Evolutionary conservation across 92 coral and sea anemone genomes (phyloP).

Genomic region (Zoanthus sansibaricus): DNA sequence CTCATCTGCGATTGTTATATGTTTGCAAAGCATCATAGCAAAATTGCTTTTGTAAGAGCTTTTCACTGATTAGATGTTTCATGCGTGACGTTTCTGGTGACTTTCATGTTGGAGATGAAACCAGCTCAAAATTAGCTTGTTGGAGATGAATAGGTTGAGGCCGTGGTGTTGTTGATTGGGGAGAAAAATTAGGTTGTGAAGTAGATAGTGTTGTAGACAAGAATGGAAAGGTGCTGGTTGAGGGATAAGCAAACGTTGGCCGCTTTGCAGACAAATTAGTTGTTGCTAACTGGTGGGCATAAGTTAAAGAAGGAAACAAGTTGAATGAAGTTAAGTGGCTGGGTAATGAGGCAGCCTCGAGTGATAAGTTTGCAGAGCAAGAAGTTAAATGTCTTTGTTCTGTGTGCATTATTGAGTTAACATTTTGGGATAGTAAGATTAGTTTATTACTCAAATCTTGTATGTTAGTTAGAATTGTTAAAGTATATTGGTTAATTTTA

Average conservation of each 20-base stretch:
- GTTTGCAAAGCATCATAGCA: conserved; percentile 9
- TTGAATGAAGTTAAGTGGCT: not conserved
- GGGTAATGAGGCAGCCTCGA: too few species aligned
- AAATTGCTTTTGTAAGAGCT: conserved; percentile 6
- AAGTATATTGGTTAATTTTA: conserved; percentile 6
- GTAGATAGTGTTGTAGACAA: conserved; percentile 9
- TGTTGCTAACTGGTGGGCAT: not conserved
- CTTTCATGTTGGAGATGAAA: conserved; percentile 1
- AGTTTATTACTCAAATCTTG: not conserved
- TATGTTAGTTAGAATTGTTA: conserved; percentile 3
- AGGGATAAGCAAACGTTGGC: too few species aligned
- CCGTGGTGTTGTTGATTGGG: not conserved
- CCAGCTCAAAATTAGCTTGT: not conserved
- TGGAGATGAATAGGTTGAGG: not conserved
- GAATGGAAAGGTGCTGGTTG: too few species aligned
- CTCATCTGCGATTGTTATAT: not conserved
- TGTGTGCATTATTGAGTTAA: conserved; percentile 17
- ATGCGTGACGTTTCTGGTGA: conserved; percentile 9
- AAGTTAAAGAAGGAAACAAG: not conserved
- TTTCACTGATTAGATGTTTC: conserved; percentile 1
- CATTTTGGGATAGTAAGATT: not conserved
- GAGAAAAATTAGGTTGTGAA: not conserved
- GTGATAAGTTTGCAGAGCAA: not conserved
- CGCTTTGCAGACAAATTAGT: not conserved
- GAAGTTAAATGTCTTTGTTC: not conserved